These are phyloP conservation scores for Kradibia gibbosae DNA, from an alignment of 1,140 invertebrate genomes.

Conservation along the genomic window DNA sequence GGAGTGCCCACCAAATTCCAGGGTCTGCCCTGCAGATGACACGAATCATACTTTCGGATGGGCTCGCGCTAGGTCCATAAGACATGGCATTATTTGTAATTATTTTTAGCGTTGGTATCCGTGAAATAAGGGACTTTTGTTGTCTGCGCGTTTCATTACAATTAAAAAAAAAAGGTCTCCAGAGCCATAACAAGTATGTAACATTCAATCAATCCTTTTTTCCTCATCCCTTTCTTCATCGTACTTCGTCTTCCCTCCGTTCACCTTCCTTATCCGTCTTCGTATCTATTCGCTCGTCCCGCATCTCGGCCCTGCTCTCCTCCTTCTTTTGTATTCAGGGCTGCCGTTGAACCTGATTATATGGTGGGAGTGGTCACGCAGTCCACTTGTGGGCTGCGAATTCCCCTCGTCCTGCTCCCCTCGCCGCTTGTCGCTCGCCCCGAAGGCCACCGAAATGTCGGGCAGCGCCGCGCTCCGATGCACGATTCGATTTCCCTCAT, in stretches of 20 bases:
- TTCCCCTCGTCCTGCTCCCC: background rate
- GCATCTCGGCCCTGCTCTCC: conserved; percentile 51
- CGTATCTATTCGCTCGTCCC: conserved; percentile 19
- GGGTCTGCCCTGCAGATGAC: background rate
- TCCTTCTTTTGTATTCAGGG: conserved; percentile 46
- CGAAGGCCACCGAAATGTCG: background rate
- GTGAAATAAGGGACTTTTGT: background rate
- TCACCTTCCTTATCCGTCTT: conserved; percentile 31
- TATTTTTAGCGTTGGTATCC: background rate
- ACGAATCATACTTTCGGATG: background rate
- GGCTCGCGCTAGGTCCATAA: background rate
- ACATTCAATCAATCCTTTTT: conserved; percentile 42
- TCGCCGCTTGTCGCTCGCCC: background rate
- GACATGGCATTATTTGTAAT: background rate
- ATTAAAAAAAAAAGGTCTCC: background rate
- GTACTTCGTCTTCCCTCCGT: conserved; percentile 38
- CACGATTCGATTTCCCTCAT: background rate
- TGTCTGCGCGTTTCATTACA: background rate
- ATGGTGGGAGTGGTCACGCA: conserved; percentile 58
- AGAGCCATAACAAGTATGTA: conserved; percentile 22
- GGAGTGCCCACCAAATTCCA: background rate
- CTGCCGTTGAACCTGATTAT: conserved; percentile 59
- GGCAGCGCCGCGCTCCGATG: background rate
- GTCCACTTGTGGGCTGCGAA: conserved; percentile 53
- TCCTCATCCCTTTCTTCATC: background rate